These are phyloP conservation scores for Takifugu rubripes DNA, from an alignment of 2,797 vertebrate species.

Conservation along the genomic window DNA sequence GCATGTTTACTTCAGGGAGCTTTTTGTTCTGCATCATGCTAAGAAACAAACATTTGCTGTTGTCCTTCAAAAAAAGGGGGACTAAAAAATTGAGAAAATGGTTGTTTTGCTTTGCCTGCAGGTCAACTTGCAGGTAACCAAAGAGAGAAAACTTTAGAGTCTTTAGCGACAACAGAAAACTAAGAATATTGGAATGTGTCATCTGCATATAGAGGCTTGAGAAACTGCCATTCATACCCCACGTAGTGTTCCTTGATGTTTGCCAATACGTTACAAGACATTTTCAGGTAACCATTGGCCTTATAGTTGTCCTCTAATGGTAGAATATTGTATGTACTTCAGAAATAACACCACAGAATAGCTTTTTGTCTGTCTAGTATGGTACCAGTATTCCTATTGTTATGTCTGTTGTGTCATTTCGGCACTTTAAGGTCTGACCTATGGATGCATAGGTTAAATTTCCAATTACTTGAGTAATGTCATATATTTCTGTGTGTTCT, in stretches of 20 bases:
- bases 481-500: slow-evolving; percentile 89
- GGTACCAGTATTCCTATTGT: slow-evolving; percentile 76
- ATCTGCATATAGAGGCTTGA: slow-evolving; percentile 71
- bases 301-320: slow-evolving; percentile 88
- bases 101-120: slow-evolving; percentile 67
- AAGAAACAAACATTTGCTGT: slow-evolving; percentile 49
- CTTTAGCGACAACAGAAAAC: slow-evolving; percentile 57
- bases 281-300: slow-evolving; percentile 96
- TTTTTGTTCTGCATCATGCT: slow-evolving; percentile 59
- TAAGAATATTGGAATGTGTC: slow-evolving; percentile 57
- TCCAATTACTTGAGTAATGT: slow-evolving; percentile 96
- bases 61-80: slow-evolving; percentile 47
- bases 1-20: slow-evolving; percentile 72
- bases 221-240: slow-evolving; percentile 79
- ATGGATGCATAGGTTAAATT: slow-evolving; percentile 90
- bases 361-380: slow-evolving; percentile 81
- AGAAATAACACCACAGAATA: slow-evolving; percentile 74
- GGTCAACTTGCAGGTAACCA: slow-evolving; percentile 74
- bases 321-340: slow-evolving; percentile 78
- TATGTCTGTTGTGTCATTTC: slow-evolving; percentile 84
- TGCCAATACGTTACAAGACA: slow-evolving; percentile 82
- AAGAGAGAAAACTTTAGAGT: slow-evolving; percentile 73
- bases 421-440: slow-evolving; percentile 94
- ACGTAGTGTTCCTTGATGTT: slow-evolving; percentile 83
- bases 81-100: slow-evolving; percentile 24